phyloP scores from a whole-genome alignment of 2,113 vertebrate species.

The Gadus macrocephalus region DNA sequence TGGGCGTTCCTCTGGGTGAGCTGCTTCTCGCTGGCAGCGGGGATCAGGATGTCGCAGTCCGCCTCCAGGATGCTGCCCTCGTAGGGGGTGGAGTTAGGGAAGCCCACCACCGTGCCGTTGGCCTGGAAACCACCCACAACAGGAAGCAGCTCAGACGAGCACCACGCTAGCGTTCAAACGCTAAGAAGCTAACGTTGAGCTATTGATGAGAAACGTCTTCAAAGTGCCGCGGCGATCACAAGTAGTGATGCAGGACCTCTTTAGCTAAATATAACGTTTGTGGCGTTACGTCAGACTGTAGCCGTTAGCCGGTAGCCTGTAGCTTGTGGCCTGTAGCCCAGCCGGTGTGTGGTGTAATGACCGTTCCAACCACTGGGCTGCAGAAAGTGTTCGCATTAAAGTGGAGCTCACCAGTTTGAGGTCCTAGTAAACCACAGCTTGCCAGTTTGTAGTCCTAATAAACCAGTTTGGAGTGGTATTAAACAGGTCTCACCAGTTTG shows the following conservation, averaged over 20 bases:
- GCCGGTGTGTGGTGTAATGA: too few species aligned
- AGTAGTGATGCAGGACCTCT: too few species aligned
- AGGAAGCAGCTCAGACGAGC: neutral
- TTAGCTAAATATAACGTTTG: too few species aligned
- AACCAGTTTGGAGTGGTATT: neutral
- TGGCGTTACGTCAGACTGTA: too few species aligned
- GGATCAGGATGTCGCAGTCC: slow-evolving; percentile 92
- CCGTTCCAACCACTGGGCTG: too few species aligned
- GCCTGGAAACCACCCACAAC: slow-evolving; percentile 63
- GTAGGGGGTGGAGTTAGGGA: slow-evolving; percentile 82
- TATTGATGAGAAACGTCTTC: too few species aligned
- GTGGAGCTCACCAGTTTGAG: neutral
- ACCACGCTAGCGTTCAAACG: too few species aligned
- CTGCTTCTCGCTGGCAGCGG: slow-evolving; percentile 94
- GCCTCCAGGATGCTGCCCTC: slow-evolving; percentile 89
- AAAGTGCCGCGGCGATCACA: too few species aligned
- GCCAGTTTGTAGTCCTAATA: neutral
- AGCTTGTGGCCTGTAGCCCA: too few species aligned
- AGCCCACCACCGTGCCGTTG: slow-evolving; percentile 91
- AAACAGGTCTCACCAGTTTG: slow-evolving; percentile 77
- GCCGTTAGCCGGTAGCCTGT: too few species aligned
- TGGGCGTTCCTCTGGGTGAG: slow-evolving; percentile 87
- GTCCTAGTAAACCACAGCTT: neutral
- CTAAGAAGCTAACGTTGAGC: too few species aligned
- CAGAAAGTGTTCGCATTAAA: neutral